phyloP scores from a whole-genome alignment of 2,888 invertebrate species.

The Aleiodes alternator region DNA sequence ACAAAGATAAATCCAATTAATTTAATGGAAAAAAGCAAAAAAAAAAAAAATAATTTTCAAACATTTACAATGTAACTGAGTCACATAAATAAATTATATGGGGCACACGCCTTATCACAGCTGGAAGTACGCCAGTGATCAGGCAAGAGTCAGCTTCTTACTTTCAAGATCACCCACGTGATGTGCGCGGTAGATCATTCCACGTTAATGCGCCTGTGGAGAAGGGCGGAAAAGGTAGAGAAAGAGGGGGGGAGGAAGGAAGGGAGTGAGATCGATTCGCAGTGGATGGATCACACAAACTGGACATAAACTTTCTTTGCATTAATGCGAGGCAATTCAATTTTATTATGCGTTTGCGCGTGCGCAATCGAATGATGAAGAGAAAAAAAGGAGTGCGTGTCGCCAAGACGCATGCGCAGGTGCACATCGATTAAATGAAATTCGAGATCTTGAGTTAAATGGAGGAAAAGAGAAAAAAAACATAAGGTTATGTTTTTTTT shows the following conservation, averaged over 20 bases:
- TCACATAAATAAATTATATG: background rate
- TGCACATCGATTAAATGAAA: slow-evolving; percentile 33
- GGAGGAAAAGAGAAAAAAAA: background rate
- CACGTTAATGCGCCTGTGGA: slow-evolving; percentile 25
- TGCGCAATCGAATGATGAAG: background rate
- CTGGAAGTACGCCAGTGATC: background rate
- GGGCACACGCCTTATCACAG: slow-evolving; percentile 11
- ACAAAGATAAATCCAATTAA: background rate
- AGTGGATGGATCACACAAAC: slow-evolving; percentile 1
- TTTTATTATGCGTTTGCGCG: slow-evolving; percentile 4
- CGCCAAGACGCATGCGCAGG: slow-evolving; percentile 38
- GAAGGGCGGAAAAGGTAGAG: too few species aligned
- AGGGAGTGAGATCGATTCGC: slow-evolving; percentile 34
- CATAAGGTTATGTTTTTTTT: background rate
- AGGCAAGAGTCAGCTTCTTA: slow-evolving; percentile 19
- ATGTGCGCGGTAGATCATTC: slow-evolving; percentile 27
- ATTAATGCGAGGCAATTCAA: background rate
- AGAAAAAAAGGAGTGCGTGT: background rate
- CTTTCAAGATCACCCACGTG: slow-evolving; percentile 33
- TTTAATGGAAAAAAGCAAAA: background rate
- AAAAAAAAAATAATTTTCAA: background rate
- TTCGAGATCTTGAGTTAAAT: background rate
- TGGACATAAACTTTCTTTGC: background rate
- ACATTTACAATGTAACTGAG: background rate
- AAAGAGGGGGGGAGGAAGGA: background rate